Conservation (phyloP, 2,797 vertebrate genomes). For the Schizothorax lantsangensis region DNA sequence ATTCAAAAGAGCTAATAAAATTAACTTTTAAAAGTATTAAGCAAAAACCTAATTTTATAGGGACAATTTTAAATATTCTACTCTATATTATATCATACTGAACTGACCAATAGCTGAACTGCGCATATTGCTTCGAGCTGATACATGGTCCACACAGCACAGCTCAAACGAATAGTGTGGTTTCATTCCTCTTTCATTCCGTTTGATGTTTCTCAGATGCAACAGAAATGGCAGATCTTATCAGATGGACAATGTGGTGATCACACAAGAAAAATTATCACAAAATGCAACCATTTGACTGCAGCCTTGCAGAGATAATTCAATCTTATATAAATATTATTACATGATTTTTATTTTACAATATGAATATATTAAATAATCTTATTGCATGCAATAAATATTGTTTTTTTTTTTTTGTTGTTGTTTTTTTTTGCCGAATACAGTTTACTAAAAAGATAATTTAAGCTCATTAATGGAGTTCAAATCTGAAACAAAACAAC, state of each 20-base stretch:
- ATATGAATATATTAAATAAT: too few species aligned
- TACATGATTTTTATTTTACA: neutral
- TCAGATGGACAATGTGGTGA: neutral
- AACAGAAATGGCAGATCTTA: neutral
- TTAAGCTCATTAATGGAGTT: constrained; percentile 4
- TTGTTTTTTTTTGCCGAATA: neutral
- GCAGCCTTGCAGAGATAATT: too few species aligned
- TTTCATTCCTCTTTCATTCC: neutral
- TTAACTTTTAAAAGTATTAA: too few species aligned
- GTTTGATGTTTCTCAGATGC: neutral
- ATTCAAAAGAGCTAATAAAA: neutral
- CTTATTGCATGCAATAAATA: neutral
- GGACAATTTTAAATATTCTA: neutral
- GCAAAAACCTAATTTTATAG: too few species aligned
- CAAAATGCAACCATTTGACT: too few species aligned
- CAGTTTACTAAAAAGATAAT: neutral
- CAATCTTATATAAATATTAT: too few species aligned
- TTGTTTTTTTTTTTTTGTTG: too few species aligned
- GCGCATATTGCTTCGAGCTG: neutral
- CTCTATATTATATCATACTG: neutral
- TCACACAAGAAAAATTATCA: neutral
- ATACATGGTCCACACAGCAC: too few species aligned
- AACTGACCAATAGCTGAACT: neutral
- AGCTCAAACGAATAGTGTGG: neutral
- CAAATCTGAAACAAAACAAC: neutral